Conservation (phyloP, 2,113 vertebrate species). For the Nerophis lumbriciformis region DNA sequence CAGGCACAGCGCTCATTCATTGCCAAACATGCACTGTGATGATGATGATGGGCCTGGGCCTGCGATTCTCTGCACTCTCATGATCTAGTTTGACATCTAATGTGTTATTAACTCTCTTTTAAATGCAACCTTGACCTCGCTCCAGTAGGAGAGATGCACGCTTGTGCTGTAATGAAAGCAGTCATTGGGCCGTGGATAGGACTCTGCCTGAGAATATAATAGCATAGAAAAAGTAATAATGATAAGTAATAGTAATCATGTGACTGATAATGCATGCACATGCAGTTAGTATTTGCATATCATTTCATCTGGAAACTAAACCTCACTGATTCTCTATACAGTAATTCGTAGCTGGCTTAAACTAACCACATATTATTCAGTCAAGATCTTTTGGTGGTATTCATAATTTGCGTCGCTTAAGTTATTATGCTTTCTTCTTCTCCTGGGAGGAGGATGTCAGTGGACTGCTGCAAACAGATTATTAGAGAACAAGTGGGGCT, state of each 20-base stretch:
- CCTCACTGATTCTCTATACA: no score
- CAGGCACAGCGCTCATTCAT: conserved; percentile 27
- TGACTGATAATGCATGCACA: no score
- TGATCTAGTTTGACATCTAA: conserved; percentile 16
- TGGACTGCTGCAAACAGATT: conserved; percentile 45
- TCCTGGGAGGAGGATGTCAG: conserved; percentile 31
- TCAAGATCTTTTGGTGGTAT: conserved; percentile 18
- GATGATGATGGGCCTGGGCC: neutral
- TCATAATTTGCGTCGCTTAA: conserved; percentile 33
- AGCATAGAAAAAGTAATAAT: no score
- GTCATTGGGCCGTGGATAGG: conserved; percentile 8
- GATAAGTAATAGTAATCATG: no score
- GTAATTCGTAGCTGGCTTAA: no score
- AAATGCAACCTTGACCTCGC: conserved; percentile 17
- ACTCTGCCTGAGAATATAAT: neutral
- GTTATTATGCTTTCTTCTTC: conserved; percentile 41
- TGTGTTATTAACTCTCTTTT: conserved; percentile 21
- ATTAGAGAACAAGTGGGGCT: conserved; percentile 36
- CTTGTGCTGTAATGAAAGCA: conserved; percentile 18
- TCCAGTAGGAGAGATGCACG: conserved; percentile 11
- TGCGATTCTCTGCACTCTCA: neutral
- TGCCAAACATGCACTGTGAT: conserved; percentile 19
- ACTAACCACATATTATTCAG: no score
- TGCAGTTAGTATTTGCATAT: no score
- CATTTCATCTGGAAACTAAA: no score